Base-by-base conservation (phyloP, 2,797 vertebrate species). In the Tinamus major region DNA sequence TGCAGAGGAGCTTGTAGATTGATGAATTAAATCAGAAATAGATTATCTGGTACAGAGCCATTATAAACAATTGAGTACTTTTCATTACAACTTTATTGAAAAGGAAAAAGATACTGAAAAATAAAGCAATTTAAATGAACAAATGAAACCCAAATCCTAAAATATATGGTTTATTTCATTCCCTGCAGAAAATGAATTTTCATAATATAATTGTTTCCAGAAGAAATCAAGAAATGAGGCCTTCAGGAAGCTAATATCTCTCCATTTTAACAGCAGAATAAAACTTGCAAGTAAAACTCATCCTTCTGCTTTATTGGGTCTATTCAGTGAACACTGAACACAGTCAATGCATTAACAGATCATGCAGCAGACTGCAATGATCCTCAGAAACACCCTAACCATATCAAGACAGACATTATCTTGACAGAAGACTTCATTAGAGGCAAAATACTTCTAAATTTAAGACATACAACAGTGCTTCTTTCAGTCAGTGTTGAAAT, bases 1-100 rank as follows among this genome's bases (percentile, higher is more conserved):
- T 64, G 33, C 16, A 81, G 29, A 17, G 77, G 44, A 75, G 9
- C 21, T 56, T 53, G 23, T 33, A 41, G 18, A 35, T 8, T 79
- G n/a, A 91, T n/a, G 83, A 89, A 81, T 93, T 59, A 79, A 72
- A 75, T 37, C 35, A 74, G 24, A 82, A 93, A 56, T 12, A 68
- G 13, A 53, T 46, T 53, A 71, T 35, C 33, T 83, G 39, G 33
- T 77, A n/a, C 3, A 49, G 44, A 78, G 49, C 17, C 26, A 13
- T 39, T 92, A 71, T 42, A 78, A 89, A 75, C 12, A 62, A 80
- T 13, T 55, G 21, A 39, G 72, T 58, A 48, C 9, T 89, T 80
- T 89, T 85, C 29, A 85, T n/a, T 53, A 83, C 65, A 26, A 42
- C 10, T 24, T 72, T 42, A 76, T 14, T 63, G n/a, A 76, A 85